Evolutionary conservation across 2,888 invertebrate genomes (phyloP), one percentile per base, ranked within the genome.

Genomic region (Volucella inanis): DNA sequence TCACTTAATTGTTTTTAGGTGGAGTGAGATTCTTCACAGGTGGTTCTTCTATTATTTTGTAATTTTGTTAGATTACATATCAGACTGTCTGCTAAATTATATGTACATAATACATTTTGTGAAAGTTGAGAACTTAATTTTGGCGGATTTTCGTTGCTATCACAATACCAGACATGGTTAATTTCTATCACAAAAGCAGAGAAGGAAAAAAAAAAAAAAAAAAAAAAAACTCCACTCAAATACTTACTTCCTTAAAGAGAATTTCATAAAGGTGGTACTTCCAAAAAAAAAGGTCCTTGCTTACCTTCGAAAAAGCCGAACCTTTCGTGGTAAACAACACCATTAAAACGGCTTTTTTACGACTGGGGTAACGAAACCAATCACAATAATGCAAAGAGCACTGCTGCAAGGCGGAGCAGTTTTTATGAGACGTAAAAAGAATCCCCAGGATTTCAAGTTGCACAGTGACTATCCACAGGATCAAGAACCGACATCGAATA

Each of bases 361-460:
- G 71, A 62, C 59, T 8, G 59, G 75, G 54, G 70, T 76, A 80
- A 80, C 80, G 80, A 84, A 80, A 65, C 75, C 80, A 76, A 84
- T 80, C 65, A 67, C 65, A 45, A 80, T 76, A 75, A 71, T 45
- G 55, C 65, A 65, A 59, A 75, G 59, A 61, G 59, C 64, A 52
- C 8, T 14, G 14, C 70, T 55, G 62, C 64, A 54, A 43, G 62
- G 65, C 64, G 65, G 45, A 80, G 68, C 49, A 41, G 14, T 54
- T 82, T 82, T 76, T 67, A 71, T 45, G 80, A 71, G 49, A 39
- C 75, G 52, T 84, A 84, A 84, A 79, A 67, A 79, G 39, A 64
- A 49, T 61, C 52, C 75, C 49, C 57, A 4, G 80, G 80, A 84
- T 84, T 71, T 55, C 65, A 84, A 67, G 84, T 80, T 84, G 70